phyloP scores from a whole-genome alignment of 2,113 vertebrate genomes.

The Oceanites oceanicus region DNA sequence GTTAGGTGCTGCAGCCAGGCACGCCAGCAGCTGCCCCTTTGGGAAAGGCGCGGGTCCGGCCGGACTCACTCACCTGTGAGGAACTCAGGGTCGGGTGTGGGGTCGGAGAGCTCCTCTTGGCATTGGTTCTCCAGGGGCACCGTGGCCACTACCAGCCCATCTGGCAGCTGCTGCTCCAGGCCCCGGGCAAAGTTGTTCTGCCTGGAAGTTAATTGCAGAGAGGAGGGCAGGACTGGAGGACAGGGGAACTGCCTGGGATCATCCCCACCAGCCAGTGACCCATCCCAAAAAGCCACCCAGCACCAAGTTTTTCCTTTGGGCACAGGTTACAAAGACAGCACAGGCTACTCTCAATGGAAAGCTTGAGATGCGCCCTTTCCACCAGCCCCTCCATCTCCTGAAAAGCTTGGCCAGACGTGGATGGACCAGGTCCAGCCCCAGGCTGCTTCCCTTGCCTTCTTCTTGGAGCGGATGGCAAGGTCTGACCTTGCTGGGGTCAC shows the following conservation, averaged over 20 bases:
- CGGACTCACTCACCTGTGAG: conserved; percentile 84
- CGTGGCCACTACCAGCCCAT: conserved; percentile 92
- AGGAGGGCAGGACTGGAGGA: neutral
- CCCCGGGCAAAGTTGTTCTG: conserved; percentile 98
- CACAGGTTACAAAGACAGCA: neutral
- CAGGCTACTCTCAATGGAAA: neutral
- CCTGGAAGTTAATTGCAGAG: conserved; percentile 70
- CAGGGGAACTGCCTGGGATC: neutral
- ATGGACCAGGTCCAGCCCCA: neutral
- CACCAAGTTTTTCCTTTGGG: neutral
- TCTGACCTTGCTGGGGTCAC: neutral
- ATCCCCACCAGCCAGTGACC: neutral
- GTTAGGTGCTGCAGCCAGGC: neutral
- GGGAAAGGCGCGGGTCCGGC: neutral
- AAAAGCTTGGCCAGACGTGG: neutral
- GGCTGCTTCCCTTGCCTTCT: neutral
- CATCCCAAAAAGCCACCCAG: neutral
- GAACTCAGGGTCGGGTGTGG: conserved; percentile 90
- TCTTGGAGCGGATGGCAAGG: neutral
- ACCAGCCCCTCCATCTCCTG: neutral
- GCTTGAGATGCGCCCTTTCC: fast-evolving
- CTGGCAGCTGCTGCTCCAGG: conserved; percentile 94
- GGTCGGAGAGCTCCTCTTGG: conserved; percentile 92
- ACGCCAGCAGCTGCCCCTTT: fast-evolving
- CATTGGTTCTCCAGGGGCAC: conserved; percentile 94